A percentile compares a stretch with the other conserved stretches of the same genome.
phyloP scores from a whole-genome alignment of 2,797 vertebrate genomes.

The Sylvilagus floridanus region DNA sequence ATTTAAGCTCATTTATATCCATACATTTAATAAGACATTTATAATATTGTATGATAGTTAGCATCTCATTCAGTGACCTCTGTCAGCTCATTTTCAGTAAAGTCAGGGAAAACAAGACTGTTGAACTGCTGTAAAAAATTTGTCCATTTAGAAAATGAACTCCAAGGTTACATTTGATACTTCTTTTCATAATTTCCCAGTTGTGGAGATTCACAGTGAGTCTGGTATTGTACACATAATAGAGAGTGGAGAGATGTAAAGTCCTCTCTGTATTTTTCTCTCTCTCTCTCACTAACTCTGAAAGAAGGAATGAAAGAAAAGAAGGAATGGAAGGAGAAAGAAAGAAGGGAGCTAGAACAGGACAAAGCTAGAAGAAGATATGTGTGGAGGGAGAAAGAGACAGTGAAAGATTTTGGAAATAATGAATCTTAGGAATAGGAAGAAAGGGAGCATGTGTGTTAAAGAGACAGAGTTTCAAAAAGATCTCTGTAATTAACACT shows the following conservation, averaged over 20 bases:
- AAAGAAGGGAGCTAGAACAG: too few relatives aligned
- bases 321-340: too few relatives aligned
- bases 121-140: background rate
- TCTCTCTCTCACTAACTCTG: too few relatives aligned
- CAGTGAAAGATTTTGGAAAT: background rate
- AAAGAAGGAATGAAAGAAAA: too few relatives aligned
- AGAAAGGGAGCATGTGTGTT: background rate
- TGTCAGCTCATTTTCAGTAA: background rate
- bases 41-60: background rate
- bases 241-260: background rate
- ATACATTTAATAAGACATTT: background rate
- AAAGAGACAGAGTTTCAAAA: background rate
- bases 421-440: background rate
- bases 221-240: background rate
- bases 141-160: background rate
- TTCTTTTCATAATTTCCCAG: slow-evolving; percentile 1
- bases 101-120: background rate
- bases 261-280: too few relatives aligned
- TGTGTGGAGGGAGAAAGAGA: background rate
- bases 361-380: background rate
- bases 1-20: background rate
- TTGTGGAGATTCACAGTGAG: background rate
- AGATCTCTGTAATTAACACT: background rate
- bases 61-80: background rate
- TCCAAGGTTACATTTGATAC: background rate